Evolutionary conservation across 2,888 invertebrate genomes (phyloP), one percentile per base, ranked within the genome.

Genomic region (Drosophila sordidula): DNA sequence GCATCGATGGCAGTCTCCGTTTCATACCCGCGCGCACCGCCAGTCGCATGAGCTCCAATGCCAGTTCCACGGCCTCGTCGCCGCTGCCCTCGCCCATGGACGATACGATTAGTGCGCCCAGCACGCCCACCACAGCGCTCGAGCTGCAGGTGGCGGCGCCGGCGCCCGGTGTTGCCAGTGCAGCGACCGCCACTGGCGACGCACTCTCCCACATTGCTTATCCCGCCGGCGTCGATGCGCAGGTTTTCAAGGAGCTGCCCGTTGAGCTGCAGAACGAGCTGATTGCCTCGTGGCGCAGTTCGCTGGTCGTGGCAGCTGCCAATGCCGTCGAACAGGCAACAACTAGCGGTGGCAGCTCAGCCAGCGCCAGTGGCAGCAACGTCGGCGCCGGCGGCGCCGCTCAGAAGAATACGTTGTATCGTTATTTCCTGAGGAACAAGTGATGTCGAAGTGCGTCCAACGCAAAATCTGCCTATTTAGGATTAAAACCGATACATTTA

Each of bases 211-310:
- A 91, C 64, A 90, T 93, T 63, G 93, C 93, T 71, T 95, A 95
- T 90, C 96, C 96, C 1, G 94, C 95, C 63, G 94, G 94, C 77
- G 94, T 95, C 16, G 95, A 95, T 92, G 93, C 94, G 57, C 93
- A 94, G 79, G 95, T 96, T 49, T 96, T 96, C 87, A 94, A 94
- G 76, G 95, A 95, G 74, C 92, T 96, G 75, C 96, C 96, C 0
- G 92, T 93, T 29, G 95, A 96, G 51, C 93, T 96, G 91, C 95
- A 96, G 90, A 94, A 95, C 80, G 96, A 96, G 90, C 92, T 96
- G 22, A 94, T 95, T 89, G 93, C 93, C n/a, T 94, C 95, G 87
- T 95, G 95, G 94, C 87, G 91, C 52, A 91, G 80, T 47, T 92
- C 90, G 14, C 64, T 91, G 39, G 89, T 90, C 11, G 89, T 91